Percentiles rank a stretch among this genome's conserved stretches.
phyloP scores from a whole-genome alignment of 2,797 vertebrate species.

The Columba guinea region DNA sequence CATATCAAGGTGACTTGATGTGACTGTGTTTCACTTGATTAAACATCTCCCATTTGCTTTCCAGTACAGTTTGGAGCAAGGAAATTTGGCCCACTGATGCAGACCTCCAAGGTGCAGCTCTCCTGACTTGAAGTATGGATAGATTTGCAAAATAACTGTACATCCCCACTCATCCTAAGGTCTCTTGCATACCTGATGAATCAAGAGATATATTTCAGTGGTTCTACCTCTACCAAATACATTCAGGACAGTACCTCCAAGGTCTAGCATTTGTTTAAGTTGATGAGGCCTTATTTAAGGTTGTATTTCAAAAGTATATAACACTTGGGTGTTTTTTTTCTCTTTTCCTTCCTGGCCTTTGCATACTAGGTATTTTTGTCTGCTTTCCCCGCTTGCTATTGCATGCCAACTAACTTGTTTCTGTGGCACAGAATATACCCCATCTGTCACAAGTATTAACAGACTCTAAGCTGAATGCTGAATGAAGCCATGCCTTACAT shows the following conservation, averaged over 20 bases:
- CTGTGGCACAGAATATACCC: conserved; percentile 46
- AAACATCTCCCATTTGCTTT: background rate
- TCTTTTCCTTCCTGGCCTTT: background rate
- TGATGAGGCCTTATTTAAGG: background rate
- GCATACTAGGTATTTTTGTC: conserved; percentile 28
- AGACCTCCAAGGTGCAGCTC: background rate
- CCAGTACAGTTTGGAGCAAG: background rate
- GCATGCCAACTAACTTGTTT: conserved; percentile 33
- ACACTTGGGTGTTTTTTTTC: background rate
- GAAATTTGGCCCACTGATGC: background rate
- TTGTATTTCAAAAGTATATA: background rate
- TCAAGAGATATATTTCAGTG: background rate
- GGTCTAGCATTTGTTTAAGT: background rate
- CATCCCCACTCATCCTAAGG: background rate
- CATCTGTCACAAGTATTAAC: conserved; percentile 56
- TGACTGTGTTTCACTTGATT: background rate
- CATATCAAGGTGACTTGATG: background rate
- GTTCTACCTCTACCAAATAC: background rate
- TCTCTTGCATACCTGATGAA: background rate
- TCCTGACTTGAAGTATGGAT: background rate
- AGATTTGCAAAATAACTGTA: background rate
- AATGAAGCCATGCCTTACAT: conserved; percentile 56
- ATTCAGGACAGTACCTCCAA: background rate
- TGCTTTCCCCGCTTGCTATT: conserved; percentile 36
- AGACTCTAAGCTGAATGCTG: conserved; percentile 64